Conservation (phyloP, 2,797 vertebrate genomes). For the Manis pentadactyla region DNA sequence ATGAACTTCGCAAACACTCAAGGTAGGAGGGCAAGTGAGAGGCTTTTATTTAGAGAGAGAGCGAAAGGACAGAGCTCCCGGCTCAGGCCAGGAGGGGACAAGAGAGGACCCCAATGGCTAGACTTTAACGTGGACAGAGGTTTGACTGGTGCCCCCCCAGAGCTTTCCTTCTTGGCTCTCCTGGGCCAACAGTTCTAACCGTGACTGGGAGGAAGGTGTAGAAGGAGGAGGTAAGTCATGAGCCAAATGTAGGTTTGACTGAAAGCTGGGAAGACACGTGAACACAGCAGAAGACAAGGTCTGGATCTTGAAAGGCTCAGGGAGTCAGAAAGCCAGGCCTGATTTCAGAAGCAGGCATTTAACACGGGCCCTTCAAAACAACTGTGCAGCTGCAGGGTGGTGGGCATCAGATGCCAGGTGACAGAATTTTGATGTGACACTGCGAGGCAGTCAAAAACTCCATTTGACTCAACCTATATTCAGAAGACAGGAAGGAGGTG, state of each 20-base stretch:
- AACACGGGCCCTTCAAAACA: background rate
- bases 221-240: background rate
- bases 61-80: no score
- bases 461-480: background rate
- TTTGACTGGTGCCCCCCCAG: background rate
- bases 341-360: background rate
- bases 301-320: background rate
- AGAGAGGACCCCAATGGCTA: background rate
- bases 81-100: no score
- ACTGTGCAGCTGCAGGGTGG: background rate
- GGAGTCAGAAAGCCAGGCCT: background rate
- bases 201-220: background rate
- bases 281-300: background rate
- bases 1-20: no score
- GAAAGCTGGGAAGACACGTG: background rate
- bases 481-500: background rate
- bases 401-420: background rate
- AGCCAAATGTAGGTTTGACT: background rate
- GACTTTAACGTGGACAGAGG: background rate
- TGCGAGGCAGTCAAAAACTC: background rate
- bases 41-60: no score
- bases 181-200: background rate
- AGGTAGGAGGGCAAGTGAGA: no score
- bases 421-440: background rate
- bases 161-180: background rate